Conservation (phyloP, 2,797 vertebrate species). For the Mormyrus hasselquistii region DNA sequence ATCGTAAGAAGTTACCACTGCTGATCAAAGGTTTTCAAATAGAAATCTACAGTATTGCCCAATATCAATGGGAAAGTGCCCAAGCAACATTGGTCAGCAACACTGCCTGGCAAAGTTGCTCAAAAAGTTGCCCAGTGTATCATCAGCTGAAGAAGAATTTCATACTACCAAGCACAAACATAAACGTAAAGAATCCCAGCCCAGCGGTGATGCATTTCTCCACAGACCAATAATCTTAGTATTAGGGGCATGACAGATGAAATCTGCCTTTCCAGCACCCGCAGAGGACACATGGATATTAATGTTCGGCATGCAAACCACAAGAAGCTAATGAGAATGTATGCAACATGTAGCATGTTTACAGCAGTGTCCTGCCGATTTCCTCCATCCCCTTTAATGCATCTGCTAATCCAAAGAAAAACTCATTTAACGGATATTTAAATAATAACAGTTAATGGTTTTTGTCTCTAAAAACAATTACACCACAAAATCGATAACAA, state of each 20-base stretch:
- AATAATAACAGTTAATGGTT: neutral
- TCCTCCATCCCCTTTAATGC: neutral
- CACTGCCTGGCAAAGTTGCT: neutral
- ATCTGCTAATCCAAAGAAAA: neutral
- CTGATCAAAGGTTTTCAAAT: neutral
- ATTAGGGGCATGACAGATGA: neutral
- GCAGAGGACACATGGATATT: neutral
- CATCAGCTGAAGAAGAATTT: neutral
- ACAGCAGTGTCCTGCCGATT: neutral
- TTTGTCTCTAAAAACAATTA: constrained; percentile 2
- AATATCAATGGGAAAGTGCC: neutral
- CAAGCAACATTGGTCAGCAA: neutral
- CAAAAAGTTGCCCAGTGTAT: neutral
- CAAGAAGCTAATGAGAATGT: neutral
- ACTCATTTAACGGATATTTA: neutral
- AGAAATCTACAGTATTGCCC: neutral
- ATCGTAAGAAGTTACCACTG: neutral
- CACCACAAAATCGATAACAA: constrained; percentile 3
- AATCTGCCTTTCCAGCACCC: neutral
- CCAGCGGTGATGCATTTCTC: neutral
- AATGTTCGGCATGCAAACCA: neutral
- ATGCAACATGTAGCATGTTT: neutral
- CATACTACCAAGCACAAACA: neutral
- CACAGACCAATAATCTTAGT: neutral
- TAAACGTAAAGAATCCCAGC: neutral